Base-by-base conservation (phyloP, 1,140 invertebrate genomes). In the Trissolcus basalis region DNA sequence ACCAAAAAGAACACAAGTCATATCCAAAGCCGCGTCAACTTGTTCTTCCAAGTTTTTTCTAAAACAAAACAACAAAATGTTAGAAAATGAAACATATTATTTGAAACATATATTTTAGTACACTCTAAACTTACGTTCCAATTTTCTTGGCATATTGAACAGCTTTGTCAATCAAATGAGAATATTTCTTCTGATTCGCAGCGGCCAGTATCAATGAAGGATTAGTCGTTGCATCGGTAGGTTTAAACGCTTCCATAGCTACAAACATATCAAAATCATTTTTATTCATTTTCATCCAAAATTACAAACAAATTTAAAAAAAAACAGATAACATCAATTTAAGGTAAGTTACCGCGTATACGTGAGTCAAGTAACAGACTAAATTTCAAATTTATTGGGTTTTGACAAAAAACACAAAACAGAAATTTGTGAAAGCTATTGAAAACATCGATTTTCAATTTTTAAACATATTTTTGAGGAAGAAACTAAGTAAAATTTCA, bases 171-270 rank as follows among this genome's bases (percentile, higher is more conserved):
- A 99, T 92, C 13, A 99, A 88, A 68, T 93, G 90, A 80, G 95
- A 91, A 86, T 99, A 99, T 82, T 97, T 94, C 11, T 96, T 93
- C 91, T 98, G 94, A 80, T 91, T 94, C 14, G 97, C 94, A 10
- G 98, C 98, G 67, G 95, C 93, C 56, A 99, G 89, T 65, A 99
- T 98, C 1, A 99, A 90, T 1, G 98, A 99, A 7, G 98, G 98
- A 89, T 99, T 99, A 14, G 98, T 99, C 0, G 98, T 99, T 11
- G 98, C 98, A 94, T 99, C 98, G n/a, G 96, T 98, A 9, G 98
- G 98, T 85, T 97, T 95, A 88, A 97, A 99, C 78, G 95, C 93
- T 85, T 97, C 94, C 92, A 99, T 99, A 2, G 96, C 97, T 98
- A 83, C 75, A 90, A 81, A 72, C 81, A 83, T 59, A 82, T 43